Evolutionary conservation across 2,888 invertebrate genomes (phyloP).

Genomic region (Pogonocherus hispidulus): DNA sequence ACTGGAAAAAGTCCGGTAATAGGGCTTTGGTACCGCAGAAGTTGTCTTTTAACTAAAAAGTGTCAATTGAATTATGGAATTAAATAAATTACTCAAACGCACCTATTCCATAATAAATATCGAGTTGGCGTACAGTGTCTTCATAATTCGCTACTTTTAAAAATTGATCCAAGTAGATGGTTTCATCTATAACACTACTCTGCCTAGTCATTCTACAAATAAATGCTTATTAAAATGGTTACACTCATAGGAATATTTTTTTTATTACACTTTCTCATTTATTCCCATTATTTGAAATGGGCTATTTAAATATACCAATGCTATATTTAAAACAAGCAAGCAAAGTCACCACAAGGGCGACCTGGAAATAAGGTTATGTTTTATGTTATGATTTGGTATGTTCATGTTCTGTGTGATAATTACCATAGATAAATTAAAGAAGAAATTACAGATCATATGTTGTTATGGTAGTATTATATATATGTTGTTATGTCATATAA

Average conservation of each 20-base stretch:
- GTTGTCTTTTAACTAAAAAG: constrained; percentile 86
- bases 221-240: not conserved
- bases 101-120: constrained; percentile 96
- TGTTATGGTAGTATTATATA: too few relatives aligned
- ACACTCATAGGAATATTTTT: not conserved
- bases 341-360: constrained; percentile 31
- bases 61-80: constrained; percentile 3
- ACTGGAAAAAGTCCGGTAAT: constrained; percentile 95
- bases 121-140: constrained; percentile 90
- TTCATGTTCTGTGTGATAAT: too few relatives aligned
- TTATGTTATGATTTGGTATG: too few relatives aligned
- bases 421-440: too few relatives aligned
- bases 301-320: not conserved
- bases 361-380: not conserved
- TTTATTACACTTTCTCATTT: constrained; percentile 14
- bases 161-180: constrained; percentile 82
- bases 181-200: constrained; percentile 72
- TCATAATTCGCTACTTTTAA: constrained; percentile 89
- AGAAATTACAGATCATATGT: too few relatives aligned
- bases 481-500: too few relatives aligned
- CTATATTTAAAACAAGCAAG: constrained; percentile 27
- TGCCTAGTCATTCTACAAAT: constrained; percentile 50
- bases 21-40: constrained; percentile 91
- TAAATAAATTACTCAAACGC: constrained; percentile 52
- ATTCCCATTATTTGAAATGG: constrained; percentile 17